Percentiles rank a stretch among this genome's conserved stretches.
Evolutionary conservation across 1,140 invertebrate genomes (phyloP).

Genomic region (Papilio glaucus): DNA sequence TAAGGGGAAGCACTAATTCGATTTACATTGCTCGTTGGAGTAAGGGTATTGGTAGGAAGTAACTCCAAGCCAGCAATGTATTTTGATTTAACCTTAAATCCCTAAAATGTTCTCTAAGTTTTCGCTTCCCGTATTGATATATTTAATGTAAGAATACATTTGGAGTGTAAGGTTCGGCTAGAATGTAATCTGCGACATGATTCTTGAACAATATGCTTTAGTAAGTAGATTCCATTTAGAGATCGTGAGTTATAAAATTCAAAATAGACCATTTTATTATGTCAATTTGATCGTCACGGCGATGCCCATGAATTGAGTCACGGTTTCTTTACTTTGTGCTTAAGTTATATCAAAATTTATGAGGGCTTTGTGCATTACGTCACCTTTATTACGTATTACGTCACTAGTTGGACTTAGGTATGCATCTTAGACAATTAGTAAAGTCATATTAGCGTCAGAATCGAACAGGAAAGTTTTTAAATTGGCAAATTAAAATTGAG

Average conservation of each 20-base stretch:
- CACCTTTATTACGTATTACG: constrained; percentile 1
- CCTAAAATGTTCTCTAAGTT: no score
- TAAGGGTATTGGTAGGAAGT: no score
- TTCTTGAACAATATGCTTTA: not conserved
- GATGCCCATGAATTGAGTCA: constrained; percentile 11
- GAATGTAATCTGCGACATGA: not conserved
- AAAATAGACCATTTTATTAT: not conserved
- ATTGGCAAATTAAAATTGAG: no score
- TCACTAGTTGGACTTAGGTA: not conserved
- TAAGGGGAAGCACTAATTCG: no score
- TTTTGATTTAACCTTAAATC: no score
- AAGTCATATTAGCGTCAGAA: not conserved
- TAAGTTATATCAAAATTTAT: not conserved
- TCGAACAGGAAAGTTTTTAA: not conserved
- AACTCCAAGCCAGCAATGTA: no score
- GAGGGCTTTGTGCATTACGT: not conserved
- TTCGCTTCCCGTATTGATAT: no score
- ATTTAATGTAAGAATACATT: no score
- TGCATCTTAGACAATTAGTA: not conserved
- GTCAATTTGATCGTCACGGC: not conserved
- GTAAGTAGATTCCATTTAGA: not conserved
- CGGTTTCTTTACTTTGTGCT: not conserved
- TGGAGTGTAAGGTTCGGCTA: no score
- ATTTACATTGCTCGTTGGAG: no score
- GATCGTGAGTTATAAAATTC: not conserved